Evolutionary conservation across 2,797 vertebrate species (phyloP).

Genomic region (Protosalanx chinensis): DNA sequence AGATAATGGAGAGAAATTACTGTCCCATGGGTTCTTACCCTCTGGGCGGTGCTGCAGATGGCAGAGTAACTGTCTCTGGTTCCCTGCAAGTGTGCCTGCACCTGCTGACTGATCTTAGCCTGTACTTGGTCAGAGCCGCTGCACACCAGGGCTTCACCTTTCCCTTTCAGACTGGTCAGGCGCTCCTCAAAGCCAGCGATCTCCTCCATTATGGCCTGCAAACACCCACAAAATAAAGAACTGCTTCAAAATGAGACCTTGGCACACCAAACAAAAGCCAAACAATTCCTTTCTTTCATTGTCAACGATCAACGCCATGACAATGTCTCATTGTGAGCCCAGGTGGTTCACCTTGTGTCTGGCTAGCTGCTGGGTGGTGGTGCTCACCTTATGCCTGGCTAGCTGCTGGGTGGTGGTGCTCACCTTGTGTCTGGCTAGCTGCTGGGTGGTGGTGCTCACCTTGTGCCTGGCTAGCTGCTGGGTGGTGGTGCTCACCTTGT

Average conservation of each 20-base stretch:
- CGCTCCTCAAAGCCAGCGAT: slow-evolving; percentile 92
- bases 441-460: slow-evolving; percentile 85
- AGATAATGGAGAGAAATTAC: neutral
- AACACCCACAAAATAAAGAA: neutral
- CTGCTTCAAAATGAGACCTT: neutral
- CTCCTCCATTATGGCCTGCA: slow-evolving; percentile 96
- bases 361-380: neutral
- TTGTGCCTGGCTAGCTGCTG: slow-evolving; percentile 95
- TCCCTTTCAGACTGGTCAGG: slow-evolving; percentile 80
- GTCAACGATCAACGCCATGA: too few species aligned
- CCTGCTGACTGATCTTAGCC: slow-evolving; percentile 84
- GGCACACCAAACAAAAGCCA: neutral
- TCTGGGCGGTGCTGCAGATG: slow-evolving; percentile 93
- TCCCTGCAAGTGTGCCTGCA: slow-evolving; percentile 87
- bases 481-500: slow-evolving; percentile 87
- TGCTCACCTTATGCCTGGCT: slow-evolving; percentile 89
- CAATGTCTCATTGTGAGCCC: neutral
- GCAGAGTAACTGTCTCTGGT: slow-evolving; percentile 93
- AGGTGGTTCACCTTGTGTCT: neutral
- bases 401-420: slow-evolving; percentile 84
- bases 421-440: slow-evolving; percentile 95
- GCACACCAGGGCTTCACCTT: slow-evolving; percentile 81
- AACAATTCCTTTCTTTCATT: neutral
- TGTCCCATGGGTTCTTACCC: slow-evolving; percentile 73
- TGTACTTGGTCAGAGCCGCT: slow-evolving; percentile 87